These are phyloP conservation scores for Nanorana parkeri DNA, from an alignment of 2,113 vertebrate genomes.

Conservation along the genomic window DNA sequence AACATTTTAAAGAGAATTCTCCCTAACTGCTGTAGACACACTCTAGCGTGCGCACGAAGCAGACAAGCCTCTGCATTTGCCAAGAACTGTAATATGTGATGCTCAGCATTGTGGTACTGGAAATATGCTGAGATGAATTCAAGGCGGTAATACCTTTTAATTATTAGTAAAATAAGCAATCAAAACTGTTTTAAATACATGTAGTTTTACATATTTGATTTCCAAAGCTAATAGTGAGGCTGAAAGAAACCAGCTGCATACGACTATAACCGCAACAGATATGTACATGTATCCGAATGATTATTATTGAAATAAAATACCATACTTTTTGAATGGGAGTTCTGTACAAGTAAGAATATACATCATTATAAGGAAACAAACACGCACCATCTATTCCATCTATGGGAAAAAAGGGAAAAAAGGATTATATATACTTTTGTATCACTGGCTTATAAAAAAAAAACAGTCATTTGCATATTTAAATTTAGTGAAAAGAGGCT, in stretches of 20 bases:
- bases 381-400: constrained; percentile 3
- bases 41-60: constrained; percentile 6
- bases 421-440: constrained; percentile 20
- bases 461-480: too few relatives aligned
- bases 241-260: constrained; percentile 67
- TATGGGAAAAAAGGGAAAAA: constrained; percentile 21
- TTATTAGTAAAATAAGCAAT: constrained; percentile 65
- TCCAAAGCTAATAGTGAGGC: constrained; percentile 67
- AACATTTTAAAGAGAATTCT: constrained; percentile 47
- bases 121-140: constrained; percentile 52
- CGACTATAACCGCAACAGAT: constrained; percentile 62
- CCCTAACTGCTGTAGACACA: constrained; percentile 3
- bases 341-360: constrained; percentile 25
- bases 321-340: constrained; percentile 58
- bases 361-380: constrained; percentile 45
- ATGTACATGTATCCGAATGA: constrained; percentile 65
- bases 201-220: constrained; percentile 66
- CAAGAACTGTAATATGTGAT: constrained; percentile 32
- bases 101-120: constrained; percentile 44
- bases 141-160: constrained; percentile 54
- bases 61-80: constrained; percentile 32
- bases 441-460: neutral
- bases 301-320: constrained; percentile 68
- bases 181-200: constrained; percentile 61
- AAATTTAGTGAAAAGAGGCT: too few relatives aligned